These are phyloP conservation scores for Phasianus colchicus DNA, from an alignment of 2,113 vertebrate genomes.

Conservation along the genomic window DNA sequence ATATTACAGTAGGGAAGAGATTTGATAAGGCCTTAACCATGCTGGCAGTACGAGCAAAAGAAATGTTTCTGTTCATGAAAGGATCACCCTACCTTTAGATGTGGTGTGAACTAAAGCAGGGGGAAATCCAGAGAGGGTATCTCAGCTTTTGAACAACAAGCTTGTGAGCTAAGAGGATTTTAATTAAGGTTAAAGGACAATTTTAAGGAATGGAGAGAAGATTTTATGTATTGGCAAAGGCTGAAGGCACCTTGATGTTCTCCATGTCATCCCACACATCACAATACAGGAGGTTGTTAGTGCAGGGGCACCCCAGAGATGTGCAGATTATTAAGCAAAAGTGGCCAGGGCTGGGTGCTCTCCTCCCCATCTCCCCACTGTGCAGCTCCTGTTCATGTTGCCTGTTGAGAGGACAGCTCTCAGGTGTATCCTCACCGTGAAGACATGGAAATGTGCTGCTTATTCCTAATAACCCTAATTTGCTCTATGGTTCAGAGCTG, in stretches of 20 bases:
- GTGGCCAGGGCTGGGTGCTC: background rate
- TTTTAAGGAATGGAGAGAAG: conserved; percentile 28
- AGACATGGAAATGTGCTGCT: background rate
- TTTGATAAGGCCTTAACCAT: conserved; percentile 39
- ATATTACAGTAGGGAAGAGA: conserved; percentile 37
- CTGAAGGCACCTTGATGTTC: background rate
- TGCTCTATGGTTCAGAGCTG: background rate
- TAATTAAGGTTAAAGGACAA: conserved; percentile 30
- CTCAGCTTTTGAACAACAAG: conserved; percentile 24
- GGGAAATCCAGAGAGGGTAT: conserved; percentile 37
- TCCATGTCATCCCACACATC: background rate
- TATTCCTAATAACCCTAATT: background rate
- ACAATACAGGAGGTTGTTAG: background rate
- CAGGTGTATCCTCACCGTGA: background rate
- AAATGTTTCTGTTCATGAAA: conserved; percentile 56
- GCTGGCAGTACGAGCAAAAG: conserved; percentile 37
- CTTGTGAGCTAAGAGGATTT: background rate
- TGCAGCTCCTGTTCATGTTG: background rate
- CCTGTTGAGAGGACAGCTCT: background rate
- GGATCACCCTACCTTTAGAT: conserved; percentile 17
- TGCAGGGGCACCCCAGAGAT: background rate
- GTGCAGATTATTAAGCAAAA: background rate
- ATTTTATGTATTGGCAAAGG: background rate
- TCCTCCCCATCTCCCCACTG: background rate
- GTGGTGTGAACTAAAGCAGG: conserved; percentile 38